These are phyloP conservation scores for Gymnothorax javanicus DNA, from an alignment of 2,797 vertebrate genomes.

Conservation along the genomic window DNA sequence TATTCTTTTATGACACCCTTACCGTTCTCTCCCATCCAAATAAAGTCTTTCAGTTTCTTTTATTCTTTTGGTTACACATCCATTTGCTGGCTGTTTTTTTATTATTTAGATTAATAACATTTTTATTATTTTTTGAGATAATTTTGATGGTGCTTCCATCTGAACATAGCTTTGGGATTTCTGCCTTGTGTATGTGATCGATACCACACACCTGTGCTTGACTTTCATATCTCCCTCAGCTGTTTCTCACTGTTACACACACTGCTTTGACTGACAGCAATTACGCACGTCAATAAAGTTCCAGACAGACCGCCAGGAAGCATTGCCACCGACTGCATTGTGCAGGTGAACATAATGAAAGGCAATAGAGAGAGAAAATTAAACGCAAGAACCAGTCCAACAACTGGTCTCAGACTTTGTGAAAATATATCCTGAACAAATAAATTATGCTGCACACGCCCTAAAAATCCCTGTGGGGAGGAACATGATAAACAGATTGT, in stretches of 20 bases:
- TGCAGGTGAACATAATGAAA: too few species aligned
- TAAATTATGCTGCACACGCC: too few species aligned
- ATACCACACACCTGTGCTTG: background rate
- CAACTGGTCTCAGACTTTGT: too few species aligned
- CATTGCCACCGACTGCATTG: too few species aligned
- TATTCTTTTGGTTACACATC: background rate
- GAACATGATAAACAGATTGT: too few species aligned
- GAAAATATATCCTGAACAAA: too few species aligned
- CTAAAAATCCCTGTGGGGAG: too few species aligned
- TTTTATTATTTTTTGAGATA: background rate
- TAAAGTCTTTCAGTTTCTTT: background rate
- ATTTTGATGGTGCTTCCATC: too few species aligned
- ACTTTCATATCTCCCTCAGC: constrained; percentile 40
- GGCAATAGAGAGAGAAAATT: too few species aligned
- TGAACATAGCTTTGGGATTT: background rate
- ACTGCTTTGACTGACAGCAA: background rate
- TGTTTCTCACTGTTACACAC: background rate
- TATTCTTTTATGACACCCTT: background rate
- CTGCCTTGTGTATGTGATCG: background rate
- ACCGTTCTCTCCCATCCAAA: background rate
- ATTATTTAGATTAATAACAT: background rate
- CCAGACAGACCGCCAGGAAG: too few species aligned
- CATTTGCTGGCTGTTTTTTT: background rate
- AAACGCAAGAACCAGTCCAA: too few species aligned
- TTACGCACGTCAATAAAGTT: too few species aligned